Conservation (phyloP, 2,888 invertebrate species). For the Tetrapedia diversipes region DNA sequence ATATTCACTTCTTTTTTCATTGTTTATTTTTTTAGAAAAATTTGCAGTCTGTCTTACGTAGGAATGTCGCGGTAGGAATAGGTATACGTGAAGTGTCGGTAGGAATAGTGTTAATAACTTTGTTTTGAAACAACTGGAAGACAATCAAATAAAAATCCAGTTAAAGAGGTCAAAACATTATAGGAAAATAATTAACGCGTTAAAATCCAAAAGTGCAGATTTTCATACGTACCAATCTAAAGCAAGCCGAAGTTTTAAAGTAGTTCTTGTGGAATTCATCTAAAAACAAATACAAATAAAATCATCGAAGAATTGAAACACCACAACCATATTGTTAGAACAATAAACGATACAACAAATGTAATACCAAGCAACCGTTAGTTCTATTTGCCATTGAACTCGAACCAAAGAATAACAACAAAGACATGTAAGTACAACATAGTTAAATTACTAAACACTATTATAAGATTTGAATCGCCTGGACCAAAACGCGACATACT, state of each 20-base stretch:
- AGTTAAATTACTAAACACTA: background rate
- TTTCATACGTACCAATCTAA: conserved; percentile 3
- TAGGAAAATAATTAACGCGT: background rate
- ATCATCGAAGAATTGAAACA: conserved; percentile 4
- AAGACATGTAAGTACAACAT: conserved; percentile 23
- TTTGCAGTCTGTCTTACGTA: no score
- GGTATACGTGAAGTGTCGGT: no score
- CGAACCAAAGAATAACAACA: conserved; percentile 13
- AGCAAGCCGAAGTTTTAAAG: background rate
- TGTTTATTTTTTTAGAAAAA: no score
- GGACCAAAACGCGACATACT: conserved; percentile 3
- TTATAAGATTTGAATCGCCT: background rate
- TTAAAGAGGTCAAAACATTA: background rate
- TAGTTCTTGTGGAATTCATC: background rate
- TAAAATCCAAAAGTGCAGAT: background rate
- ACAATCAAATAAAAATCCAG: background rate
- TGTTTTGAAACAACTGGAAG: background rate
- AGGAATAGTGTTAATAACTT: no score
- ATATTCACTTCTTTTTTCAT: no score
- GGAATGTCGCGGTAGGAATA: no score
- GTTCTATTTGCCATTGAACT: background rate
- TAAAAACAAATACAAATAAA: background rate
- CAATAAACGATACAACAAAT: background rate
- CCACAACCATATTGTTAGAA: background rate
- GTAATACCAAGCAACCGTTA: background rate